Evolutionary conservation across 2,888 invertebrate genomes (phyloP), one percentile per base, ranked within the genome.

Genomic region (Chrysodeixis includens): DNA sequence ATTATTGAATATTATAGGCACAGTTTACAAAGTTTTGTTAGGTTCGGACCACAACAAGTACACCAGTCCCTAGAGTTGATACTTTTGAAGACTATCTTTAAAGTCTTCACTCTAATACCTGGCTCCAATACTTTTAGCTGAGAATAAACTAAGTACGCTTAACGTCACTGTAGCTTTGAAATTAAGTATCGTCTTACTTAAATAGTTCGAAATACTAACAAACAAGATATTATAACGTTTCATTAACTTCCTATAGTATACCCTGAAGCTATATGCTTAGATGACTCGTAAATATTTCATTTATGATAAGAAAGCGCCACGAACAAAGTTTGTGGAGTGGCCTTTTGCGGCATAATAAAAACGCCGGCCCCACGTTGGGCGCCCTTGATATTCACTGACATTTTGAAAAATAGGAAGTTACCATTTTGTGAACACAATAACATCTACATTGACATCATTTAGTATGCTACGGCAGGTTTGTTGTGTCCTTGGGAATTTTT

Each of bases 331-430:
- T 62, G 58, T 49, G 67, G 49, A 63, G 58, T 84, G 87, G 70
- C 87, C 80, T 87, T 86, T 86, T 56, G 57, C 54, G 60, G 68
- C 56, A 78, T 78, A 80, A 79, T 82, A 87, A 88, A 90, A 88
- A 89, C 84, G 83, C 70, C 84, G 79, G 79, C 55, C 56, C 73
- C 79, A 70, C 77, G 74, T 69, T 70, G 75, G 71, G 68, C 79
- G 82, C 67, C 87, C 88, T 88, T 89, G 89, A 82, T 89, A 87
- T 90, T 89, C 82, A 79, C 86, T 91, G 92, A 88, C 91, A 92
- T 92, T 92, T 88, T 71, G 75, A 76, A 82, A 83, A 84, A 83
- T 82, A 77, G 54, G 62, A 78, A 80, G 74, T 76, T 69, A 67
- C 63, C 76, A 62, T 74, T 78, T 70, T 60, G 60, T 70, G 62